These are phyloP conservation scores for Sympetrum striolatum DNA, from an alignment of 2,888 invertebrate genomes.

Conservation along the genomic window DNA sequence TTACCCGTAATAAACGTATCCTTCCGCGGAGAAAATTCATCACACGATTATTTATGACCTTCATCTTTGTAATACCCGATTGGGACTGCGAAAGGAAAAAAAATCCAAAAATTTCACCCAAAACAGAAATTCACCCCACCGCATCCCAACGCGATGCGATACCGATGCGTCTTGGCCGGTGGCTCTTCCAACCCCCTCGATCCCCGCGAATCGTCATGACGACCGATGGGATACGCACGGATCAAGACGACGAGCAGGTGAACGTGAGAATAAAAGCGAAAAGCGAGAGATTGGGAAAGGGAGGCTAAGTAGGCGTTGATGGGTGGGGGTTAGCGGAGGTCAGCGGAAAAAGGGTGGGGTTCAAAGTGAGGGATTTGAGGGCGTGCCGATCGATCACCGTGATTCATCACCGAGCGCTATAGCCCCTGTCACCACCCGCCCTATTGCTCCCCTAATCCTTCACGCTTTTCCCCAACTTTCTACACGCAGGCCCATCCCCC, in stretches of 20 bases:
- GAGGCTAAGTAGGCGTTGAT: background rate
- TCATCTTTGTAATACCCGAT: too few relatives aligned
- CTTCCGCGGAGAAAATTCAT: too few relatives aligned
- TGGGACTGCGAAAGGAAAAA: too few relatives aligned
- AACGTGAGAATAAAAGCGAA: background rate
- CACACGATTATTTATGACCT: too few relatives aligned
- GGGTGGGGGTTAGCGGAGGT: background rate
- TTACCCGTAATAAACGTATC: too few relatives aligned
- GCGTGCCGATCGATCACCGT: conserved; percentile 6
- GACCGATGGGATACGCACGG: background rate
- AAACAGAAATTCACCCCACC: too few relatives aligned
- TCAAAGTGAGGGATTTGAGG: background rate
- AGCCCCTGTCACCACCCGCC: background rate
- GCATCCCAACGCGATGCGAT: background rate
- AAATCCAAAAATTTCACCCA: too few relatives aligned
- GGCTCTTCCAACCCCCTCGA: background rate
- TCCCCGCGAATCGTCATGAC: background rate
- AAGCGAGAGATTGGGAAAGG: background rate
- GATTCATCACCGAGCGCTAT: conserved; percentile 8
- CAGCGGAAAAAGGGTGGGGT: background rate
- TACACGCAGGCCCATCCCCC: background rate
- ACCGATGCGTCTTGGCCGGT: background rate
- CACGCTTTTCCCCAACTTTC: background rate
- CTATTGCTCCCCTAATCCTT: background rate
- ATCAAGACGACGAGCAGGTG: background rate